Evolutionary conservation across 1,140 invertebrate species (phyloP).

Genomic region (Ooceraea biroi): DNA sequence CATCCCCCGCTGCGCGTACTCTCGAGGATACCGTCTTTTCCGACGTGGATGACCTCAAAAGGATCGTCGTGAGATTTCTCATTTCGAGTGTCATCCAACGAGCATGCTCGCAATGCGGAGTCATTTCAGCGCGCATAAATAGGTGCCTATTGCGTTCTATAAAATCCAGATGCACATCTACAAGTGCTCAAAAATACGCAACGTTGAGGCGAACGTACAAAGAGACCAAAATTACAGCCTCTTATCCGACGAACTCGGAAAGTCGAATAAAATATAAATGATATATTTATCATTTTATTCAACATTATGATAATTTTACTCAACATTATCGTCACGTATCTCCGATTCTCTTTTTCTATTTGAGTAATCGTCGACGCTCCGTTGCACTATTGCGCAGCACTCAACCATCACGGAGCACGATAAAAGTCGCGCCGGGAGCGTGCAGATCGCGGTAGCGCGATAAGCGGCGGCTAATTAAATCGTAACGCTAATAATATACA

Average conservation of each 20-base stretch:
- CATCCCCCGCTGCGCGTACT: neutral
- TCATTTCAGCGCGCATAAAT: slow-evolving; percentile 19
- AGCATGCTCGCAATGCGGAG: neutral
- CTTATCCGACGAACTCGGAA: neutral
- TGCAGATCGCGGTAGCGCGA: slow-evolving; percentile 38
- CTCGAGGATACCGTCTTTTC: slow-evolving; percentile 36
- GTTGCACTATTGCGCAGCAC: neutral
- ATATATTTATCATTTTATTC: slow-evolving; percentile 17
- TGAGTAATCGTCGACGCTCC: neutral
- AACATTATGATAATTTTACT: too few relatives aligned
- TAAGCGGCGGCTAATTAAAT: slow-evolving; percentile 49
- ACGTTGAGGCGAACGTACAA: neutral
- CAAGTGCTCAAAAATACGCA: neutral
- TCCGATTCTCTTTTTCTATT: neutral
- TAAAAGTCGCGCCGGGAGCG: neutral
- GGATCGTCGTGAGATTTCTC: slow-evolving; percentile 49
- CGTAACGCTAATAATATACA: slow-evolving; percentile 57
- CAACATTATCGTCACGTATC: neutral
- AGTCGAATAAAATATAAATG: slow-evolving; percentile 20
- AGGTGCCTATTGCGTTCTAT: slow-evolving; percentile 25
- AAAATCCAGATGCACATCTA: slow-evolving; percentile 28
- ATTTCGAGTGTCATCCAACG: slow-evolving; percentile 60
- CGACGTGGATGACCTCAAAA: slow-evolving; percentile 23
- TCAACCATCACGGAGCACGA: too few relatives aligned
- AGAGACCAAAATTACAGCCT: slow-evolving; percentile 24